Evolutionary conservation across 2,888 invertebrate genomes (phyloP), one percentile per base, ranked within the genome.

Genomic region (Drosophila siamana): DNA sequence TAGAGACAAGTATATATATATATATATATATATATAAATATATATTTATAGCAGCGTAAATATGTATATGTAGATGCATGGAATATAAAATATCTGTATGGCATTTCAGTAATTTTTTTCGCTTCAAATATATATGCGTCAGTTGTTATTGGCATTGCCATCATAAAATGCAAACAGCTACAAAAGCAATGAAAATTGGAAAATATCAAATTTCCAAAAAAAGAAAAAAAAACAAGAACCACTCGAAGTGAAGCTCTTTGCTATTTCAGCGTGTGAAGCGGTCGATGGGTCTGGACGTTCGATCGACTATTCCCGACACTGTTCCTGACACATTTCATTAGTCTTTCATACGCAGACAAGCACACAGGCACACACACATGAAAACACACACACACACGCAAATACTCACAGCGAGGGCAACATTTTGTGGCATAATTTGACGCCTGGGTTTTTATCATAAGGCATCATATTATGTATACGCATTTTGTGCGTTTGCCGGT

Each of bases 311-410:
- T 72, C 19, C 43, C 48, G 74, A 50, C 56, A 73, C 83, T 86
- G 84, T 66, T 78, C 55, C 69, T 83, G 83, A 86, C 83, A 83
- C 83, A 83, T 83, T 83, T 83, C 86, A 86, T 86, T 83, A 83
- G 83, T 70, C 76, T 65, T 69, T 54, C 61, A 55, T 36, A 41
- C 59, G 64, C 76, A 68, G 64, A 59, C 46, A 48, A 50, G 22
- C 62, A 62, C 22, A 43, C 24, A 47, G 41, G 13, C 43, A 46
- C 40, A 52, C 54, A 36, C 55, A 16, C 9, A 4, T 16, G 28
- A 16, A 26, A 19, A 13, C 26, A 3, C 56, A 54, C 41, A 26
- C 47, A 11, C 38, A 51, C 11, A 16, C 50, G 59, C 15, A 52
- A 22, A 44, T 54, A 3, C 46, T 28, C 15, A 40, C 4, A 13